phyloP scores from a whole-genome alignment of 1,140 invertebrate species.

The Heliconius himera region DNA sequence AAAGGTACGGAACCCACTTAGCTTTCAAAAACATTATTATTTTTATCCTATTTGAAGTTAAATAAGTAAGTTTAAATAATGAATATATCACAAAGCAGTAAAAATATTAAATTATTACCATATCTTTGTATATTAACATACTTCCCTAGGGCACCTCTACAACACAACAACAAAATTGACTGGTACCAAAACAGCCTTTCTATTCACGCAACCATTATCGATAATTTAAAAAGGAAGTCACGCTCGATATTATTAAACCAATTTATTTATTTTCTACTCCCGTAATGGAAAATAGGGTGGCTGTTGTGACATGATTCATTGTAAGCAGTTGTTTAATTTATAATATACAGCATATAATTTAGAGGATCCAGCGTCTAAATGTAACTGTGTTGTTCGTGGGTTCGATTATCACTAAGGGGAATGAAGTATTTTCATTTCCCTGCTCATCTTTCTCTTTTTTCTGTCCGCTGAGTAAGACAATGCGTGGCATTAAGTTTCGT shows the following conservation, averaged over 20 bases:
- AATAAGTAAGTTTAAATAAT: no score
- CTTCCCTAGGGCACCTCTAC: slow-evolving; percentile 14
- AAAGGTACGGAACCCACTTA: no score
- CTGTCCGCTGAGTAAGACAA: no score
- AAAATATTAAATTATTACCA: background rate
- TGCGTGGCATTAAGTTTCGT: no score
- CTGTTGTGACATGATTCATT: background rate
- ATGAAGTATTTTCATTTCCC: no score
- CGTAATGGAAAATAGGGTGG: background rate
- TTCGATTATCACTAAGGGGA: no score
- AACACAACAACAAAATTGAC: slow-evolving; percentile 26
- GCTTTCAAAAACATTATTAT: no score
- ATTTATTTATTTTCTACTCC: slow-evolving; percentile 2
- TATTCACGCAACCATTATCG: slow-evolving; percentile 48
- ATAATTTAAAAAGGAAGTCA: slow-evolving; percentile 5
- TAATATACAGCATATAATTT: background rate
- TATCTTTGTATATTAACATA: slow-evolving; percentile 3
- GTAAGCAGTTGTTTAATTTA: background rate
- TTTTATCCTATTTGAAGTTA: no score
- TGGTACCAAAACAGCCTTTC: slow-evolving; percentile 53
- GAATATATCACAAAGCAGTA: no score
- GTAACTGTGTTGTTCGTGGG: no score
- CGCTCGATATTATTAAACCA: background rate
- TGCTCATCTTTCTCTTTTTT: no score
- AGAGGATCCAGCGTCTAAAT: no score